phyloP scores from a whole-genome alignment of 1,140 invertebrate species.

The Anastrepha obliqua region DNA sequence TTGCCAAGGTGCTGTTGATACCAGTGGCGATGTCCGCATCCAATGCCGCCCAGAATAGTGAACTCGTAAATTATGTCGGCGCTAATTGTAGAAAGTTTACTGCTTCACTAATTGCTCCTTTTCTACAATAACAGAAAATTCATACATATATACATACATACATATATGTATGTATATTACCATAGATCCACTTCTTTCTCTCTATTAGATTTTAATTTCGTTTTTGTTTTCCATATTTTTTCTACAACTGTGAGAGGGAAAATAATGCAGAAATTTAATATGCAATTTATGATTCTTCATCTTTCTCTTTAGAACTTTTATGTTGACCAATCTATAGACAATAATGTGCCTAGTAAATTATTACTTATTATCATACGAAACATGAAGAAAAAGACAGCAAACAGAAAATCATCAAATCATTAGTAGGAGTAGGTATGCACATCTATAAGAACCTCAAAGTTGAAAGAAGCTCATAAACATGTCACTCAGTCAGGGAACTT shows the following conservation, averaged over 20 bases:
- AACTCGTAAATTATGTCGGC: neutral
- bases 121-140: neutral
- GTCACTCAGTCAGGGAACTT: neutral
- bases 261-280: constrained; percentile 15
- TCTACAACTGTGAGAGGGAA: neutral
- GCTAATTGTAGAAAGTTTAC: constrained; percentile 1
- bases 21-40: neutral
- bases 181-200: neutral
- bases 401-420: neutral
- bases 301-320: neutral
- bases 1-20: neutral
- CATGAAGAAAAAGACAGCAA: neutral
- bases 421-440: neutral
- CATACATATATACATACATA: neutral
- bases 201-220: neutral
- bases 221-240: neutral
- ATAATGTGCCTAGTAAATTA: neutral
- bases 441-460: neutral
- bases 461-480: neutral
- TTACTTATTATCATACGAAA: neutral
- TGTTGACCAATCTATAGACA: neutral
- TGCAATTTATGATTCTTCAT: neutral
- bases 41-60: neutral
- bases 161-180: neutral
- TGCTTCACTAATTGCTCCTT: neutral